phyloP scores from a whole-genome alignment of 2,113 vertebrate genomes.

The Pionites leucogaster region DNA sequence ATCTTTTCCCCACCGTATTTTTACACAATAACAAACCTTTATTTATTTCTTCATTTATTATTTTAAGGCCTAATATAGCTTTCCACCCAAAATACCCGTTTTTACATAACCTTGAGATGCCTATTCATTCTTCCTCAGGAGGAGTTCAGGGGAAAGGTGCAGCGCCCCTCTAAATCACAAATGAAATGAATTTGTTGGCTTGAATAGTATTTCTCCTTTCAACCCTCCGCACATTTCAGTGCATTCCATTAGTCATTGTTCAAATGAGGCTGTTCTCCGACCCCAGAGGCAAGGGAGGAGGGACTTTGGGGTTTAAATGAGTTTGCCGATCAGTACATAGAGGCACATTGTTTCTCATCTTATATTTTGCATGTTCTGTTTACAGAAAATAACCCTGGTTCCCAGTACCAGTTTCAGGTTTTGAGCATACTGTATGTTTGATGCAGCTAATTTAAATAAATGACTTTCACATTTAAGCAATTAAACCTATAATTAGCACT shows the following conservation, averaged over 20 bases:
- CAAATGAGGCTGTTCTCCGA: constrained; percentile 58
- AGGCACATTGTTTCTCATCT: constrained; percentile 56
- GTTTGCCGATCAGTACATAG: constrained; percentile 65
- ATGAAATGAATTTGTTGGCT: constrained; percentile 69
- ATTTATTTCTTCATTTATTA: constrained; percentile 56
- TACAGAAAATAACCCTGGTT: constrained; percentile 13
- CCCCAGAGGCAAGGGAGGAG: constrained; percentile 62
- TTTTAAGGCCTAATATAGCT: constrained; percentile 59
- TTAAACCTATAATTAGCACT: constrained; percentile 45
- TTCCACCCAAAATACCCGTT: constrained; percentile 37
- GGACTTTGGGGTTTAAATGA: constrained; percentile 71
- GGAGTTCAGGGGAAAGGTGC: constrained; percentile 58
- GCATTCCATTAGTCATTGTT: constrained; percentile 70
- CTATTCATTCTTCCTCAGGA: constrained; percentile 63
- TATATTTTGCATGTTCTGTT: constrained; percentile 50
- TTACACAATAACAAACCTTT: constrained; percentile 2
- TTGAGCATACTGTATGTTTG: constrained; percentile 47
- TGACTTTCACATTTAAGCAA: constrained; percentile 48
- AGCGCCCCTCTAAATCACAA: constrained; percentile 65
- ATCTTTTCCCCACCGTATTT: background rate
- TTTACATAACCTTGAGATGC: constrained; percentile 64
- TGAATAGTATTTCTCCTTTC: constrained; percentile 66
- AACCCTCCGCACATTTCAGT: constrained; percentile 62
- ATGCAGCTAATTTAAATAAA: constrained; percentile 66
- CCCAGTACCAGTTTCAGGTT: constrained; percentile 43